These are phyloP conservation scores for Plebejus argus DNA, from an alignment of 2,888 invertebrate genomes.

Conservation along the genomic window DNA sequence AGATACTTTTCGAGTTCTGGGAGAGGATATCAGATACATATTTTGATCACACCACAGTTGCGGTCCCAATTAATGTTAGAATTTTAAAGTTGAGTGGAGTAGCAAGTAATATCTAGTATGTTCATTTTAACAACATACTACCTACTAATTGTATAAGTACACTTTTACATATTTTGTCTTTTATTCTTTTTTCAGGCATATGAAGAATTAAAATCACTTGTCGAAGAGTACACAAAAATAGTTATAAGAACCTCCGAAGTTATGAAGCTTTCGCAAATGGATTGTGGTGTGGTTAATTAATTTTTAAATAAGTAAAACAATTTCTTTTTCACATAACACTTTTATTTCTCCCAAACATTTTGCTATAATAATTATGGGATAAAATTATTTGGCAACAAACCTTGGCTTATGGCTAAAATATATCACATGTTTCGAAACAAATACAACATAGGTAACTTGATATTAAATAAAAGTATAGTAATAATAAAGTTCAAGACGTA, in stretches of 20 bases:
- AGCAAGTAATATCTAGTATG: no score
- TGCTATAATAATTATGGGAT: neutral
- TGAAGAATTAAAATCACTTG: slow-evolving; percentile 80
- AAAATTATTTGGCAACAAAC: neutral
- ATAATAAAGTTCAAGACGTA: neutral
- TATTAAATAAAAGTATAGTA: neutral
- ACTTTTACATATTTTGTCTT: neutral
- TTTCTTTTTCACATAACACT: neutral
- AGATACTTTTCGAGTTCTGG: no score
- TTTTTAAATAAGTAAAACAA: slow-evolving; percentile 32
- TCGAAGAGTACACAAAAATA: slow-evolving; percentile 83
- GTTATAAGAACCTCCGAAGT: slow-evolving; percentile 85
- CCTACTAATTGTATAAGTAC: no score
- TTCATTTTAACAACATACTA: no score
- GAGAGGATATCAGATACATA: no score
- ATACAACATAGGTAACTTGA: neutral
- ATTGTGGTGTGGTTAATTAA: slow-evolving; percentile 49
- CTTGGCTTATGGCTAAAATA: neutral
- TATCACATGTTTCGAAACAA: slow-evolving; percentile 5
- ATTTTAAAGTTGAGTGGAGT: no score
- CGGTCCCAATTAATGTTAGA: no score
- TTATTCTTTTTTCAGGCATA: slow-evolving; percentile 75
- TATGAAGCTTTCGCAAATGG: slow-evolving; percentile 69
- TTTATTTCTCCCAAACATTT: slow-evolving; percentile 22
- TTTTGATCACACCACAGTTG: no score